These are phyloP conservation scores for Melitaea athalia DNA, from an alignment of 2,888 invertebrate genomes.

Conservation along the genomic window DNA sequence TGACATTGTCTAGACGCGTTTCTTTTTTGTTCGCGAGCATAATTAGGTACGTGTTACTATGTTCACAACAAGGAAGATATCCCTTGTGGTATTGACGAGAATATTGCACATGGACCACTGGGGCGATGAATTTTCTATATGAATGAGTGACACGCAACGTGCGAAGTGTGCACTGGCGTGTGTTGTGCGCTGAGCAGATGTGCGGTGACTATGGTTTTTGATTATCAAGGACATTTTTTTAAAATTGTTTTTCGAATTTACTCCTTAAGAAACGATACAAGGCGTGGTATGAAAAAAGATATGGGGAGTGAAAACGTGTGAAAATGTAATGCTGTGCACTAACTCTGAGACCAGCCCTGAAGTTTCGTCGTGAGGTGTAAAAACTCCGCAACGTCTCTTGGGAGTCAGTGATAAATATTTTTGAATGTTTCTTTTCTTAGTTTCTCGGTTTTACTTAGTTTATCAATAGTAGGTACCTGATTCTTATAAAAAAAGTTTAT, in stretches of 20 bases:
- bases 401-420: too few species aligned
- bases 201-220: constrained; percentile 9
- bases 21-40: not conserved
- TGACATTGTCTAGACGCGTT: too few species aligned
- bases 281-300: too few species aligned
- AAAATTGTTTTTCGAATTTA: not conserved
- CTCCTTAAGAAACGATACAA: not conserved
- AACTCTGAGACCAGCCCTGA: too few species aligned
- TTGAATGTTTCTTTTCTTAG: too few species aligned
- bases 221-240: not conserved
- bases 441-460: too few species aligned
- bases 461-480: too few species aligned
- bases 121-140: constrained; percentile 55
- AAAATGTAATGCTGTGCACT: too few species aligned
- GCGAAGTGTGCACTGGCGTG: constrained; percentile 38
- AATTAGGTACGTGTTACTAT: not conserved
- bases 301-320: too few species aligned
- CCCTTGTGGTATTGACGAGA: constrained; percentile 27
- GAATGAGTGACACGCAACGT: constrained; percentile 44
- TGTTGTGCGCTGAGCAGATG: constrained; percentile 15
- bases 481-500: too few species aligned
- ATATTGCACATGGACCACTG: constrained; percentile 47
- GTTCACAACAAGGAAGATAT: constrained; percentile 1
- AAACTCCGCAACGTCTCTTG: too few species aligned
- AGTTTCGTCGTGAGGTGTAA: too few species aligned